A percentile compares a stretch with the other conserved stretches of the same genome.
Conservation (phyloP, 2,113 vertebrate genomes). For the Catharus bicknelli region DNA sequence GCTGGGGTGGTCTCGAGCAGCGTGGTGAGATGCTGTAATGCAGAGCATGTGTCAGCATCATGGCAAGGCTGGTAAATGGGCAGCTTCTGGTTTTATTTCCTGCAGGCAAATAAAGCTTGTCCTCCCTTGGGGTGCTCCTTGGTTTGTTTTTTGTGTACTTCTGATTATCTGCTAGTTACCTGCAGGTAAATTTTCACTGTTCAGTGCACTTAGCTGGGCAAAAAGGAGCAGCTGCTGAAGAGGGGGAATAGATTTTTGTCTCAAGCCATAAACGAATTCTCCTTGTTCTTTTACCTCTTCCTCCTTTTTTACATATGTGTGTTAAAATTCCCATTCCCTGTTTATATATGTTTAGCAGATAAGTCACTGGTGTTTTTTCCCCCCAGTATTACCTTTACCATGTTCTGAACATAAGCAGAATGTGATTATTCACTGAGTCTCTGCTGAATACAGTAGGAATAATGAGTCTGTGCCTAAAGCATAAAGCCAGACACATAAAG, state of each 20-base stretch:
- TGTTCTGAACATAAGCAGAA: constrained; percentile 28
- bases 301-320: not conserved
- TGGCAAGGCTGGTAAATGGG: not conserved
- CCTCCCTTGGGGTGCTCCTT: not conserved
- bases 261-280: not conserved
- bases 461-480: constrained; percentile 35
- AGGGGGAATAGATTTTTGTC: not conserved
- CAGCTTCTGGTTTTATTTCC: not conserved
- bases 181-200: not conserved
- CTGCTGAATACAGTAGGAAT: constrained; percentile 29
- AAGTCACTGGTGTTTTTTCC: constrained; percentile 45
- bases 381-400: not conserved
- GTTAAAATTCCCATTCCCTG: constrained; percentile 24
- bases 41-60: not conserved
- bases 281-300: not conserved
- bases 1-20: not conserved
- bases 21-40: rapidly evolving
- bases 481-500: not conserved
- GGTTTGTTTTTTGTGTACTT: not conserved
- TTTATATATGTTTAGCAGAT: constrained; percentile 25
- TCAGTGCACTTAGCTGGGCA: not conserved
- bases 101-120: not conserved
- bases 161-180: not conserved
- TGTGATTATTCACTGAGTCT: constrained; percentile 24
- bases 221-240: not conserved